Base-by-base conservation (phyloP, 2,888 invertebrate species). In the Micropterix aruncella region DNA sequence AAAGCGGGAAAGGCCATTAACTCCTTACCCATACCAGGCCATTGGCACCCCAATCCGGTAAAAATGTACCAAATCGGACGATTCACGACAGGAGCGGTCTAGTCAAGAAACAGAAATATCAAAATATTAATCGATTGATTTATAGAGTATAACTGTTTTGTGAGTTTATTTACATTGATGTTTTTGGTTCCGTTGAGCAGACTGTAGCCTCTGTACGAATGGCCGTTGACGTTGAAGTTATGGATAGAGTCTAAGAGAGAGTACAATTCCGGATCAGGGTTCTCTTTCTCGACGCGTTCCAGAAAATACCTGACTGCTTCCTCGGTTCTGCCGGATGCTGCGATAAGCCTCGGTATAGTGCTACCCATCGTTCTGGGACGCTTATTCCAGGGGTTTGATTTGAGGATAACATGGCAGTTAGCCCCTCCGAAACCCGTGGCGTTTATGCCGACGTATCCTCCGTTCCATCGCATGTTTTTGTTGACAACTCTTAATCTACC, bases 401-500 rank as follows among this genome's bases (percentile, higher is more conserved):
- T 80, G 12, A 95, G 72, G 52, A 95, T 74, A 1, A 91, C 67
- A 65, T 95, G 94, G n/a, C 89, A 92, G 65, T 94, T 94, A 38
- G 93, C 91, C 44, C 99, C 99, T 49, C 97, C 97, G 66, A 97
- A 97, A 15, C 97, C 97, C 63, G 99, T 99, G 5, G 95, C 95
- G 70, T 97, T 99, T 19, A 99, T 66, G 16, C 85, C 95, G 43
- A 90, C 82, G 47, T 90, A 74, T n/a, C 95, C 95, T 41, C 95
- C 95, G 44, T 83, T 79, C 85, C 89, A 95, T 18, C 81, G 78
- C 48, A 77, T 81, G 56, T 85, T 80, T 60, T 83, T 77, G 51
- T 84, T 77, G 16, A 97, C 89, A 42, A 96, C 80, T 69, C 91
- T 79, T n/a, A 97, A 72, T 40, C 87, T 73, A 0, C 96, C 97